A percentile compares a stretch with the other conserved stretches of the same genome.
Evolutionary conservation across 2,113 vertebrate species (phyloP).

Genomic region (Brienomyrus longianalis): DNA sequence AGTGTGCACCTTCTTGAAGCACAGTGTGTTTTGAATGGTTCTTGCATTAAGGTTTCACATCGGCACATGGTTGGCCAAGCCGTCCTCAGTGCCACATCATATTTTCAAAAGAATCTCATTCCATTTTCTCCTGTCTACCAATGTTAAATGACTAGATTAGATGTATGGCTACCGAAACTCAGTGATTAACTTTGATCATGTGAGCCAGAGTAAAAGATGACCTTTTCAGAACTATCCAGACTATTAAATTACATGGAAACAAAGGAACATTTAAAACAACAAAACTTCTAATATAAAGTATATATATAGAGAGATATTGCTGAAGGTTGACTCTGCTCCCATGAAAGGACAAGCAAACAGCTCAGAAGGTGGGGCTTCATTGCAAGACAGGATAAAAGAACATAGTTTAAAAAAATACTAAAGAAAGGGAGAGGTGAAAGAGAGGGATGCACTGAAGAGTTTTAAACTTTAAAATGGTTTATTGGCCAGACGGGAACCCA

Average conservation of each 20-base stretch:
- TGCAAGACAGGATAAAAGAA: not conserved
- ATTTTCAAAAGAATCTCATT: not conserved
- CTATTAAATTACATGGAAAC: not conserved
- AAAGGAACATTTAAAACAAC: not conserved
- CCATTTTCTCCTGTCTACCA: not conserved
- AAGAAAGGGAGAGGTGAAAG: not conserved
- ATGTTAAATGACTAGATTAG: not conserved
- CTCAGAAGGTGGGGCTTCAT: not conserved
- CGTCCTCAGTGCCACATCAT: not conserved
- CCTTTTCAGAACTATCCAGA: not conserved
- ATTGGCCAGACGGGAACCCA: constrained; percentile 17
- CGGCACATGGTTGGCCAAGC: not conserved
- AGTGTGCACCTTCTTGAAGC: not conserved
- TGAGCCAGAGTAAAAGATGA: not conserved
- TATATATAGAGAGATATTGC: not conserved
- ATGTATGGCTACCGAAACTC: not conserved
- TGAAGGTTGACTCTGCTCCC: not conserved
- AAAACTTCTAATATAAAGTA: not conserved
- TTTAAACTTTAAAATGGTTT: constrained; percentile 32
- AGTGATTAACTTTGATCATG: not conserved
- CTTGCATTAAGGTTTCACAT: not conserved
- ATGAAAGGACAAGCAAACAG: not conserved
- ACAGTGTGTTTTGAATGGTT: not conserved
- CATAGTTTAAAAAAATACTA: not conserved
- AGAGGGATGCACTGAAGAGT: constrained; percentile 1